Evolutionary conservation across 2,888 invertebrate genomes (phyloP).

Genomic region (Odiellus spinosus): DNA sequence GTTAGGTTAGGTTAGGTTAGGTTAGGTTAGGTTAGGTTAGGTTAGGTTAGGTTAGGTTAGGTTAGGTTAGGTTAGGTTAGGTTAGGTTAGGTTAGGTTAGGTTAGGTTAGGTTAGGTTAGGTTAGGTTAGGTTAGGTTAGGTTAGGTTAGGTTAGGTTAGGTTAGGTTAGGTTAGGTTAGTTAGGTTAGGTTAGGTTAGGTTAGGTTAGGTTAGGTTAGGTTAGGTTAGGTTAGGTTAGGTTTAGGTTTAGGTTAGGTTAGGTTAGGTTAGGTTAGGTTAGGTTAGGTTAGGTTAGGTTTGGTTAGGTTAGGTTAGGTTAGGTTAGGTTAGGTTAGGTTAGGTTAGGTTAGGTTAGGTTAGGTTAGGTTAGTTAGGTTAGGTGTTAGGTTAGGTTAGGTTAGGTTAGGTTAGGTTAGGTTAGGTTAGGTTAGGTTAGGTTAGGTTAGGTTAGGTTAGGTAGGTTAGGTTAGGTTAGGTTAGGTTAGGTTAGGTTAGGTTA

Average conservation of each 20-base stretch:
- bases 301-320: slow-evolving; percentile 17
- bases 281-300: slow-evolving; percentile 16
- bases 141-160: slow-evolving; percentile 3
- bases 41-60: too few relatives aligned
- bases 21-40: too few relatives aligned
- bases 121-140: slow-evolving; percentile 4
- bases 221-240: slow-evolving; percentile 8
- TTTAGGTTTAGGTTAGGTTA: slow-evolving; percentile 13
- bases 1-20: too few relatives aligned
- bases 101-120: slow-evolving; percentile 8
- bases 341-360: slow-evolving; percentile 15
- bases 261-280: slow-evolving; percentile 11
- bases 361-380: slow-evolving; percentile 13
- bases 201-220: slow-evolving; percentile 5
- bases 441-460: slow-evolving; percentile 13
- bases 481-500: slow-evolving; percentile 19
- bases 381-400: slow-evolving; percentile 5
- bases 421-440: slow-evolving; percentile 17
- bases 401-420: slow-evolving; percentile 18
- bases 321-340: slow-evolving; percentile 16
- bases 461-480: slow-evolving; percentile 20
- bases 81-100: slow-evolving; percentile 25
- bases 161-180: slow-evolving; percentile 2
- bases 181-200: slow-evolving; percentile 6
- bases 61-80: slow-evolving; percentile 19